Base-by-base conservation (phyloP, 2,888 invertebrate genomes). In the Invenusta paracnida region DNA sequence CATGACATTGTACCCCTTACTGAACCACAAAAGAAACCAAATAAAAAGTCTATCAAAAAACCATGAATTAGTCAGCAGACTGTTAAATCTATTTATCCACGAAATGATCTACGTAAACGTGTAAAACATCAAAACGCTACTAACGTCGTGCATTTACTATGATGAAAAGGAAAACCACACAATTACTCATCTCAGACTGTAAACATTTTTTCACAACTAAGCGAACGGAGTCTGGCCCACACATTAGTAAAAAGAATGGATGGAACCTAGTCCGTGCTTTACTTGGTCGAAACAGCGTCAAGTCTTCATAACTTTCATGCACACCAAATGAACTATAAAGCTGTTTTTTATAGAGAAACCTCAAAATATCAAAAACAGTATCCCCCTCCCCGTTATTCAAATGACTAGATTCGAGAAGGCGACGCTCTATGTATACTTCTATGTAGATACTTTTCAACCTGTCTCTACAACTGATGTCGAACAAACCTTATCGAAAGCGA, bases 101-200 rank as follows among this genome's bases (percentile, higher is more conserved):
- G 5, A 48, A 48, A 48, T 48, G 48, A 11, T 48, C 48, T 48
- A 48, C 48, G 17, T 11, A 5, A 23, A 73, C 73, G 23, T 73
- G 73, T 23, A 23, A 73, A 73, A 73, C 73, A 23, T 73, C 73
- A 23, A 73, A 73, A 73, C 73, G 73, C 23, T 73, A 73, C 73
- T 73, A 73, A 73, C 73, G 73, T 73, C 73, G 23, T 73, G 73
- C 73, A 23, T 73, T 73, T 73, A 73, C 73, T 73, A 73, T 73
- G 27, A 73, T 73, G 17, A 73, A 73, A 23, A 5, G 48, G 48
- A 25, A 73, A 73, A 73, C 73, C 17, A 23, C 27, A 73, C 11
- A 73, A 73, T 23, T 73, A 73, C 73, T 73, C 73, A 73, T 73
- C 11, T 5, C 5, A 73, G 73, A 73, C 73, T 23, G 2, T 73